Conservation (phyloP, 2,888 invertebrate species). For the Acleris cristana region DNA sequence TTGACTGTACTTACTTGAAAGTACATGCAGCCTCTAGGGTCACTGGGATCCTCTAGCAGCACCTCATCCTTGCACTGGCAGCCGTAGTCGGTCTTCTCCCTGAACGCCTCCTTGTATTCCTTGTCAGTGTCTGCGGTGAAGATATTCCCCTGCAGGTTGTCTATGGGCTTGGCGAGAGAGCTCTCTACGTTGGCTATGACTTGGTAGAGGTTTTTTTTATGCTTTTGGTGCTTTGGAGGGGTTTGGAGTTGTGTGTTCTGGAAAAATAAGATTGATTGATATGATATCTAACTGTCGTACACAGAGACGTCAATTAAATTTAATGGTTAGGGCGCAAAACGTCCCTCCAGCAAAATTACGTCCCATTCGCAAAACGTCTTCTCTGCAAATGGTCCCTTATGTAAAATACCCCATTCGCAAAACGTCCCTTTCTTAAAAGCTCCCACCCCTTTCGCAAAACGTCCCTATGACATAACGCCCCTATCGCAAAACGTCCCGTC, state of each 20-base stretch:
- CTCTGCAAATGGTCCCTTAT: too few species aligned
- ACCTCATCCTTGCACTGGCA: slow-evolving; percentile 60
- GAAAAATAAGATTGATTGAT: neutral
- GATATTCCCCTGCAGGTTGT: slow-evolving; percentile 50
- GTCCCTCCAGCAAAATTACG: too few species aligned
- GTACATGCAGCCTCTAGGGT: slow-evolving; percentile 85
- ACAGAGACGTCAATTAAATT: too few species aligned
- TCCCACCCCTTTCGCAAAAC: too few species aligned
- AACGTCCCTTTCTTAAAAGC: too few species aligned
- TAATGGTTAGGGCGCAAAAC: too few species aligned
- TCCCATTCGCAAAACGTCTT: too few species aligned
- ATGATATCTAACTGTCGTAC: too few species aligned
- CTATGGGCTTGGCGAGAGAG: slow-evolving; percentile 51
- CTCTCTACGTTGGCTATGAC: slow-evolving; percentile 59
- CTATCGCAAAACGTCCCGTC: too few species aligned
- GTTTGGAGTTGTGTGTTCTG: slow-evolving; percentile 3
- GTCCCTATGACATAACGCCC: too few species aligned
- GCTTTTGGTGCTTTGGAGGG: slow-evolving; percentile 47
- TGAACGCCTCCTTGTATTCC: neutral
- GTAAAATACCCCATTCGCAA: too few species aligned
- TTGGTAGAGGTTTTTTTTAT: slow-evolving; percentile 57
- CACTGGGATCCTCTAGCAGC: slow-evolving; percentile 68
- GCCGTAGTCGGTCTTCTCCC: slow-evolving; percentile 42
- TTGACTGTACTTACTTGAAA: slow-evolving; percentile 79
- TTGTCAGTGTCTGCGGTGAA: slow-evolving; percentile 43